These are phyloP conservation scores for Hypanus sabinus DNA, from an alignment of 2,113 vertebrate genomes.

Conservation along the genomic window DNA sequence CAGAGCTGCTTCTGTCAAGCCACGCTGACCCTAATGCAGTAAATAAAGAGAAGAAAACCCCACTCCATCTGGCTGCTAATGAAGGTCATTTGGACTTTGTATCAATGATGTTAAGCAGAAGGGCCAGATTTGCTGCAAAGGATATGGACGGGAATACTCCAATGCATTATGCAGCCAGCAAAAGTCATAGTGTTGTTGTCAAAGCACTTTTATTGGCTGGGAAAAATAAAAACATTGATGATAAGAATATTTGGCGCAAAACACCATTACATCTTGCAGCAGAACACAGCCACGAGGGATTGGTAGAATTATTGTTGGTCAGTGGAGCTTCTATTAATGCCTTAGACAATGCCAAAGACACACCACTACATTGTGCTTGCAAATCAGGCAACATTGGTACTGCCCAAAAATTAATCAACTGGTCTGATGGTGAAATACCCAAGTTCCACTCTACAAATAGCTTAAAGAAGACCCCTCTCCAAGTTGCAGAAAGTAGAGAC, in stretches of 20 bases:
- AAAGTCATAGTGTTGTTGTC: constrained; percentile 47
- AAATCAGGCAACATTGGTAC: constrained; percentile 49
- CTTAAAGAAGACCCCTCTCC: constrained; percentile 60
- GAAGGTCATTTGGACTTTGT: constrained; percentile 46
- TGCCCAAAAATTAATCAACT: constrained; percentile 51
- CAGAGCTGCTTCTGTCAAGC: constrained; percentile 55
- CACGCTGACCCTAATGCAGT: constrained; percentile 50
- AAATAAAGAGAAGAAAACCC: constrained; percentile 63
- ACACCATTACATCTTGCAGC: constrained; percentile 57
- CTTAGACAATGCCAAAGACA: constrained; percentile 61
- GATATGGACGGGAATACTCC: constrained; percentile 66
- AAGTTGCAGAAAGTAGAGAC: constrained; percentile 52
- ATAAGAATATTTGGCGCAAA: constrained; percentile 65
- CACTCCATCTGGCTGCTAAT: constrained; percentile 58
- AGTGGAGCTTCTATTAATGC: constrained; percentile 54
- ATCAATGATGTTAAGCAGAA: constrained; percentile 49
- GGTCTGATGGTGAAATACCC: constrained; percentile 50
- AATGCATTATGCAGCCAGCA: constrained; percentile 55
- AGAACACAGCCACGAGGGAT: constrained; percentile 49
- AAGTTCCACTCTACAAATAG: constrained; percentile 56
- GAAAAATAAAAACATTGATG: constrained; percentile 55
- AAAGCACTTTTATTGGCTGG: constrained; percentile 48
- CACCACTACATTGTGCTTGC: constrained; percentile 61
- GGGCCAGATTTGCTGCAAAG: constrained; percentile 53
- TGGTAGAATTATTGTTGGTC: constrained; percentile 51